These are phyloP conservation scores for Babyrousa celebensis DNA, from an alignment of 2,797 vertebrate species.

Conservation along the genomic window DNA sequence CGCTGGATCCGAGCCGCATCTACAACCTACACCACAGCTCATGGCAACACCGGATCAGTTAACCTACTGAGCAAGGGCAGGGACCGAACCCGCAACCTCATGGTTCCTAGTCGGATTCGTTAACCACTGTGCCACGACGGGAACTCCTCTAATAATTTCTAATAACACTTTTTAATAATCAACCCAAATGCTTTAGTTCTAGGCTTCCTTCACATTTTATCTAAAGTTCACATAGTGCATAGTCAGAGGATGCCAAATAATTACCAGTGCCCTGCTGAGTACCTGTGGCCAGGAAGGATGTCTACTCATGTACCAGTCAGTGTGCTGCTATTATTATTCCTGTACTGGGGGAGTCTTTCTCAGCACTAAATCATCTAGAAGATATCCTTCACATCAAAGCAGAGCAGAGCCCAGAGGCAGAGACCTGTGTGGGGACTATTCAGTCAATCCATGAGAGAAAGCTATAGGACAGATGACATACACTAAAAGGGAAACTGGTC, in stretches of 20 bases:
- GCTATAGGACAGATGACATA: neutral
- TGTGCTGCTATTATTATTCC: neutral
- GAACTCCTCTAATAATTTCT: neutral
- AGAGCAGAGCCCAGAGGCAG: neutral
- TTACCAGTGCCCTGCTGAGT: neutral
- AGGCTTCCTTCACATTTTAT: neutral
- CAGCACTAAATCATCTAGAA: neutral
- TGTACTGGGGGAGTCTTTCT: neutral
- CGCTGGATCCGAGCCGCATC: too few species aligned
- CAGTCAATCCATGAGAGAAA: slow-evolving; percentile 25
- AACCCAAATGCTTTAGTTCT: neutral
- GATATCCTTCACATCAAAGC: neutral
- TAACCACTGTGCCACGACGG: too few species aligned
- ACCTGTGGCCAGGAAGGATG: neutral
- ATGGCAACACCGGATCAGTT: too few species aligned
- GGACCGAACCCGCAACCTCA: too few species aligned
- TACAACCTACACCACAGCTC: too few species aligned
- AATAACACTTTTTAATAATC: neutral
- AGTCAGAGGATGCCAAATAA: neutral
- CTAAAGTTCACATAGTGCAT: neutral
- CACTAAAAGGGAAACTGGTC: neutral
- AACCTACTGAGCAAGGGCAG: too few species aligned
- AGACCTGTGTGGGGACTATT: neutral
- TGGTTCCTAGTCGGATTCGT: too few species aligned
- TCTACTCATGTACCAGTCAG: neutral